A percentile compares a stretch with the other conserved stretches of the same genome.
Evolutionary conservation across 2,888 invertebrate genomes (phyloP).

Genomic region (Nephrocerus scutellatus): DNA sequence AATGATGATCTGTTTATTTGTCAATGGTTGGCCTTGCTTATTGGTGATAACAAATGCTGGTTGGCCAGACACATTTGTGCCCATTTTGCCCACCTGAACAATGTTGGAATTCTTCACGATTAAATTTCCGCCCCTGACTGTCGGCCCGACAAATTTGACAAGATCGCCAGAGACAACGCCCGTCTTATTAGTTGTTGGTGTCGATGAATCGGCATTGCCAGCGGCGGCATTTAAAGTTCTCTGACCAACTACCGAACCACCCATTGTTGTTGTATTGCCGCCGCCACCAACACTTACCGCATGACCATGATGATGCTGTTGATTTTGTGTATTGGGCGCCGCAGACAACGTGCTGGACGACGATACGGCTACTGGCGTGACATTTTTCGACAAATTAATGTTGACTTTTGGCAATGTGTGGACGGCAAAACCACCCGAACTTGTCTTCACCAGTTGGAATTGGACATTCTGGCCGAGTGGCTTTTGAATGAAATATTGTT

Average conservation of each 20-base stretch:
- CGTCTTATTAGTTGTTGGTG: conserved; percentile 29
- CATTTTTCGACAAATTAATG: conserved; percentile 41
- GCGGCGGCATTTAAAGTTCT: conserved; percentile 15
- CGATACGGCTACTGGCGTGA: conserved; percentile 15
- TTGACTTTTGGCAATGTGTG: conserved; percentile 51
- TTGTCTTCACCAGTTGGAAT: conserved; percentile 82
- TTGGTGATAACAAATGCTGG: conserved; percentile 47
- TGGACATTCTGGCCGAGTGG: conserved; percentile 66
- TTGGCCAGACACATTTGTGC: conserved; percentile 51
- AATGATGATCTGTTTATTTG: conserved; percentile 62
- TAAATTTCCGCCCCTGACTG: conserved; percentile 53
- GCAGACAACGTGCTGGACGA: conserved; percentile 17
- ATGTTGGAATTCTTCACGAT: conserved; percentile 73
- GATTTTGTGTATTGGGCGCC: conserved; percentile 18
- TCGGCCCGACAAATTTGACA: conserved; percentile 59
- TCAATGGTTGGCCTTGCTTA: conserved; percentile 45
- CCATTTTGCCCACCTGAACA: conserved; percentile 71
- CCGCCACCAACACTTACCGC: conserved; percentile 2
- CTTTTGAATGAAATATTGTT: conserved; percentile 67
- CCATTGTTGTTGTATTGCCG: conserved; percentile 4
- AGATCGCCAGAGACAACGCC: conserved; percentile 47
- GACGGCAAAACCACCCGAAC: conserved; percentile 79
- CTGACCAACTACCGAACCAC: conserved; percentile 14
- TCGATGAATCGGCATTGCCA: conserved; percentile 16
- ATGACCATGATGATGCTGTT: conserved; percentile 7